These are phyloP conservation scores for Colistium nudipinnis DNA, from an alignment of 2,113 vertebrate genomes.

Conservation along the genomic window DNA sequence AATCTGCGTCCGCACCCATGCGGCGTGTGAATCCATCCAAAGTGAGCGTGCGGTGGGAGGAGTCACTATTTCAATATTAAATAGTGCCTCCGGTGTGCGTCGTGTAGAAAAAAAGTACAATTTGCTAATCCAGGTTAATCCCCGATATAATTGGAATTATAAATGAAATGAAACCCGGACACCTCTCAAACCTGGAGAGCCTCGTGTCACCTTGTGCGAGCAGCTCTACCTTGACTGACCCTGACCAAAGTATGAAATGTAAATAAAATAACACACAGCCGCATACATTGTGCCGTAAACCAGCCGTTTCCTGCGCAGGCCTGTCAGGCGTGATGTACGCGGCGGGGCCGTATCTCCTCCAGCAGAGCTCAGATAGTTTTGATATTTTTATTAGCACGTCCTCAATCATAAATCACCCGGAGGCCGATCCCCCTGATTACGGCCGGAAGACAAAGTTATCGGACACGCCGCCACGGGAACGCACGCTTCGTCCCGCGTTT, in stretches of 20 bases:
- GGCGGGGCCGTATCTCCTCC: conserved; percentile 77
- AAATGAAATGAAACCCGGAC: too few species aligned
- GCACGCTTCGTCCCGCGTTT: conserved; percentile 59
- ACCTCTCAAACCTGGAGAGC: too few species aligned
- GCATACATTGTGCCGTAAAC: conserved; percentile 56
- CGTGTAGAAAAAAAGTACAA: too few species aligned
- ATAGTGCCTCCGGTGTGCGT: too few species aligned
- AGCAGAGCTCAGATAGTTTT: conserved; percentile 84
- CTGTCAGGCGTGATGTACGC: conserved; percentile 84
- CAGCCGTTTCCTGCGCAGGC: conserved; percentile 50
- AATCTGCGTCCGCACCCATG: conserved; percentile 51
- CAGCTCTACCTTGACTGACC: conserved; percentile 37
- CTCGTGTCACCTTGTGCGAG: conserved; percentile 78
- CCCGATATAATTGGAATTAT: too few species aligned
- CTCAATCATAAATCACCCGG: conserved; percentile 85
- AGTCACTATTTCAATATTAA: too few species aligned
- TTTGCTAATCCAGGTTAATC: too few species aligned
- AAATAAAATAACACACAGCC: conserved; percentile 60
- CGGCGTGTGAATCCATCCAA: conserved; percentile 68
- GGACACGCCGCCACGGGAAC: conserved; percentile 65
- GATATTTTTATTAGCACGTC: conserved; percentile 86
- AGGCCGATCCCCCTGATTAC: conserved; percentile 79
- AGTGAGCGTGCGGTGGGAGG: conserved; percentile 2
- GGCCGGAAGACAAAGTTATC: conserved; percentile 78
- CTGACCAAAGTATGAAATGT: not conserved